Conservation (phyloP, 1,140 invertebrate species). For the Metaphire vulgaris region DNA sequence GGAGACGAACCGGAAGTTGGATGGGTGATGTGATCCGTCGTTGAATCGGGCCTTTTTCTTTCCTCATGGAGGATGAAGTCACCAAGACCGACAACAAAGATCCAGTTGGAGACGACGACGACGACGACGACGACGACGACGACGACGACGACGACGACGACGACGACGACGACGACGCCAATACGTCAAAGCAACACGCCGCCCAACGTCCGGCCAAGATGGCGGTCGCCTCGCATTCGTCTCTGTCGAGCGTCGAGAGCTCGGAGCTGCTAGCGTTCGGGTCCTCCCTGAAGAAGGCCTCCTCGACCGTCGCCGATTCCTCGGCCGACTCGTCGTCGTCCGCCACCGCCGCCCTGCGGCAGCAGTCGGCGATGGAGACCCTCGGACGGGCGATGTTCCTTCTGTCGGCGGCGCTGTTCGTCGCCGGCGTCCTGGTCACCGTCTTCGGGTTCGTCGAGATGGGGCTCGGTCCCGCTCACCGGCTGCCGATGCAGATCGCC, state of each 20-base stretch:
- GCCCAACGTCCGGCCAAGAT: background rate
- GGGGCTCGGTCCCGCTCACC: background rate
- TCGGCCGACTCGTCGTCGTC: too few species aligned
- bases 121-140: background rate
- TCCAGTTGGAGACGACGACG: background rate
- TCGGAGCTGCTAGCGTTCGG: background rate
- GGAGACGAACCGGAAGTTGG: too few species aligned
- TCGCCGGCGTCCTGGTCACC: constrained; percentile 24
- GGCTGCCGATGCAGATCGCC: constrained; percentile 20
- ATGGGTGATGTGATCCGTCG: too few species aligned
- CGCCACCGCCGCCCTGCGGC: background rate
- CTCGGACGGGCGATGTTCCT: constrained; percentile 18
- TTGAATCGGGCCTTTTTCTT: too few species aligned
- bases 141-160: background rate
- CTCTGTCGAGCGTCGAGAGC: background rate
- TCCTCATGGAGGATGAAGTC: too few species aligned
- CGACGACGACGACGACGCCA: background rate
- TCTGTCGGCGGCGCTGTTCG: constrained; percentile 14
- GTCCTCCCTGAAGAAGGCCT: too few species aligned
- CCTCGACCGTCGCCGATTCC: too few species aligned
- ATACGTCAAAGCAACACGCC: background rate
- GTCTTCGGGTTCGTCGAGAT: constrained; percentile 25
- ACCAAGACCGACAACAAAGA: too few species aligned
- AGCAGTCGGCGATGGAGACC: constrained; percentile 12
- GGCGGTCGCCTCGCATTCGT: background rate